A percentile compares a stretch with the other conserved stretches of the same genome.
Evolutionary conservation across 2,113 vertebrate genomes (phyloP).

Genomic region (Anguilla rostrata): DNA sequence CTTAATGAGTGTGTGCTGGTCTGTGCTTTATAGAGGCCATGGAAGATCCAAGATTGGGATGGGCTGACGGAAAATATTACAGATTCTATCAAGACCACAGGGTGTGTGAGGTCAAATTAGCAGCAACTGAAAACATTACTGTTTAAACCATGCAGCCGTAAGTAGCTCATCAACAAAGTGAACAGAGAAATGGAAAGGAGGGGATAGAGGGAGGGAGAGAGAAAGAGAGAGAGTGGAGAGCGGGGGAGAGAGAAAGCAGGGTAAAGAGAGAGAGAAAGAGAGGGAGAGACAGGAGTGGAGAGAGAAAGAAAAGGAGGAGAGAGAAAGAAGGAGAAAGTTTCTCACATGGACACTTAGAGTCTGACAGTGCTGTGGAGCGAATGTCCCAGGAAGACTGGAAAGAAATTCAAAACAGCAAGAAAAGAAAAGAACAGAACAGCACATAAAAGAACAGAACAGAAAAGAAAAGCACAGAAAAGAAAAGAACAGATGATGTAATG

Average conservation of each 20-base stretch:
- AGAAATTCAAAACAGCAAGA: slow-evolving; percentile 16
- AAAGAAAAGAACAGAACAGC: not conserved
- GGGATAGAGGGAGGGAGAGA: not conserved
- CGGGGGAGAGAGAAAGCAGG: slow-evolving; percentile 10
- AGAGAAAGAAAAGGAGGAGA: not conserved
- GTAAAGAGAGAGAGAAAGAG: slow-evolving; percentile 15
- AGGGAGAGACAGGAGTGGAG: not conserved
- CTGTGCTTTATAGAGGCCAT: too few species aligned
- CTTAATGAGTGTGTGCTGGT: too few species aligned
- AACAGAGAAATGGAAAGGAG: not conserved
- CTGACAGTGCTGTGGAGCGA: slow-evolving; percentile 43
- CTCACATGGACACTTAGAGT: slow-evolving; percentile 45
- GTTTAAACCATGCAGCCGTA: not conserved
- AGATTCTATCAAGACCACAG: too few species aligned
- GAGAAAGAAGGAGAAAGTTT: slow-evolving; percentile 23
- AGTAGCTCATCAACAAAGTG: too few species aligned
- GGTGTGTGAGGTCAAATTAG: slow-evolving; percentile 10
- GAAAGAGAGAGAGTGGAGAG: slow-evolving; percentile 24
- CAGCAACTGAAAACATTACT: not conserved
- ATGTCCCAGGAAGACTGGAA: slow-evolving; percentile 35
- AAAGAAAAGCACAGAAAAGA: too few species aligned
- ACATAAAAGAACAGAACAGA: too few species aligned
- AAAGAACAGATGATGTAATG: not conserved
- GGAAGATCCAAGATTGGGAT: too few species aligned
- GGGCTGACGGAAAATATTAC: too few species aligned